Conservation (phyloP, 2,888 invertebrate species). For the Stenotaenia linearis region DNA sequence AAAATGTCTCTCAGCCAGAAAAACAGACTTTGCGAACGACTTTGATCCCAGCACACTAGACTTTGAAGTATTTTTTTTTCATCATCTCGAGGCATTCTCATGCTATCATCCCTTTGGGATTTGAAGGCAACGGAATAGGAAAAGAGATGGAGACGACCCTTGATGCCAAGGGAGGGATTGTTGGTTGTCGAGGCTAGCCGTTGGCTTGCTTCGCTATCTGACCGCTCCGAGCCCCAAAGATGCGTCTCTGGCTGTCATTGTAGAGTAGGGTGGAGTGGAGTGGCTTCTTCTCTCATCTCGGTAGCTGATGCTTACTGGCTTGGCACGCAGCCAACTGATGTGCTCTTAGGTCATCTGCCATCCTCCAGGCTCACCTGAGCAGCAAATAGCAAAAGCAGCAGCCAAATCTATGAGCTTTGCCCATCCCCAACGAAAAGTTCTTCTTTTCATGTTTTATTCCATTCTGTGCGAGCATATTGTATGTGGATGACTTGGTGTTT, state of each 20-base stretch:
- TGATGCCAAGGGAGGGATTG: constrained; percentile 23
- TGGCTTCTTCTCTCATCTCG: not conserved
- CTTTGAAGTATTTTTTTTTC: constrained; percentile 16
- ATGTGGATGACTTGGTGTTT: not conserved
- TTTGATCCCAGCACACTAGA: not conserved
- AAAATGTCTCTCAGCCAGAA: no score
- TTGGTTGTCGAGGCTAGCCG: constrained; percentile 17
- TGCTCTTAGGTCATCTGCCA: constrained; percentile 14
- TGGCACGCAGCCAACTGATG: constrained; percentile 28
- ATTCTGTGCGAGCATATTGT: not conserved
- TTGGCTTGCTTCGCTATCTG: constrained; percentile 26
- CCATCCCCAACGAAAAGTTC: not conserved
- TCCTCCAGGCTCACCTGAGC: constrained; percentile 12
- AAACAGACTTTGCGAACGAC: no score
- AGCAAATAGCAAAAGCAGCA: constrained; percentile 17
- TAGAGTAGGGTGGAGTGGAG: constrained; percentile 1
- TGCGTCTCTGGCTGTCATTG: constrained; percentile 18
- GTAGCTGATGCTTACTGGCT: constrained; percentile 10
- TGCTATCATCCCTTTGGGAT: constrained; percentile 26
- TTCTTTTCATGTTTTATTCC: constrained; percentile 12
- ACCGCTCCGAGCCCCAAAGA: constrained; percentile 13
- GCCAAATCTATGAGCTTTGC: constrained; percentile 17
- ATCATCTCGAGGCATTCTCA: constrained; percentile 22
- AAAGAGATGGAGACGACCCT: constrained; percentile 26
- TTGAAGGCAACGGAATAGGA: constrained; percentile 26